Conservation (phyloP, 2,113 vertebrate genomes). For the Mastomys coucha region DNA sequence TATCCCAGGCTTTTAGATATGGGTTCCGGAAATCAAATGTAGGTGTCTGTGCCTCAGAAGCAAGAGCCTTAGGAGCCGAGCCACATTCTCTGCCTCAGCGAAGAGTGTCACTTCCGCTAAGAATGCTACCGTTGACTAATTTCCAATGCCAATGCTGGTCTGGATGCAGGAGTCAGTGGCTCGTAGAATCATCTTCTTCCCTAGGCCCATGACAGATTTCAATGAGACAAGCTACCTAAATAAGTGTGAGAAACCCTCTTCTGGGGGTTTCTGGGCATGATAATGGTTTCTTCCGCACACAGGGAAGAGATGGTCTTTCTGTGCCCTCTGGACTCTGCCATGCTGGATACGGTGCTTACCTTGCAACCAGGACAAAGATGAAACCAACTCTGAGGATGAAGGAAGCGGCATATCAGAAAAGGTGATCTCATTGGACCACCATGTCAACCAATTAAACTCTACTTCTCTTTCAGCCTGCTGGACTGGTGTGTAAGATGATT, state of each 20-base stretch:
- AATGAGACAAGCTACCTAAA: neutral
- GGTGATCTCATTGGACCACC: neutral
- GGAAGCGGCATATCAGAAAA: neutral
- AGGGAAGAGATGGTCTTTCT: neutral
- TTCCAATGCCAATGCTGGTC: neutral
- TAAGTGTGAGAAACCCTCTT: neutral
- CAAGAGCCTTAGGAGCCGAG: neutral
- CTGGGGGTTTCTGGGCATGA: neutral
- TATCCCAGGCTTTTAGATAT: neutral
- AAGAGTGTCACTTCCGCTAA: neutral
- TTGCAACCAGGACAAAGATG: neutral
- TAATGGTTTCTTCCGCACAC: neutral
- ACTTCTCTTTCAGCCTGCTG: neutral
- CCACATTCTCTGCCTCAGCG: too few relatives aligned
- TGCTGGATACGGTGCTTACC: neutral
- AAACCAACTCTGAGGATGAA: neutral
- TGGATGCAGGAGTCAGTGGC: neutral
- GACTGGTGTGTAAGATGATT: neutral
- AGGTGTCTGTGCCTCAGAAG: neutral
- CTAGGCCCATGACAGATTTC: neutral
- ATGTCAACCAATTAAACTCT: neutral
- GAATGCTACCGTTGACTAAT: neutral
- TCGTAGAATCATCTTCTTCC: neutral
- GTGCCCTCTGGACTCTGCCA: neutral
- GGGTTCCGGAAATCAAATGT: neutral